Conservation (phyloP, 53 echinoderm and acorn worm genomes). For the Arbacia lixula region DNA sequence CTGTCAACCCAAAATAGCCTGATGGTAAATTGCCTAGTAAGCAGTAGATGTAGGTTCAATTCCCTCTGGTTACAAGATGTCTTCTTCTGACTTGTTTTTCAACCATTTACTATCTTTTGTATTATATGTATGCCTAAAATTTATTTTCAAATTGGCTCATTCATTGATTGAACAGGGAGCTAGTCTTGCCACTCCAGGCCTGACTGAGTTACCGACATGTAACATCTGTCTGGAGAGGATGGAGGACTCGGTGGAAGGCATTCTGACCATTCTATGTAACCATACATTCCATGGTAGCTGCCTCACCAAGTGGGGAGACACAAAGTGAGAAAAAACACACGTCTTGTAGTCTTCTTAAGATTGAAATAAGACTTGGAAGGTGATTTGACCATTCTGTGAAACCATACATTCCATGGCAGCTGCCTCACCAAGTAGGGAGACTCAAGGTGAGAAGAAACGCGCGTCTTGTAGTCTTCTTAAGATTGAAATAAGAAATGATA, state of each 20-base stretch:
- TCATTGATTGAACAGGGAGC: too few species aligned
- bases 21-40: too few species aligned
- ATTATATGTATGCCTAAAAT: too few species aligned
- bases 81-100: too few species aligned
- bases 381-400: slow-evolving; percentile 92
- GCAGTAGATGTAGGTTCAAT: too few species aligned
- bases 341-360: background rate
- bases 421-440: slow-evolving; percentile 98
- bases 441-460: slow-evolving; percentile 83
- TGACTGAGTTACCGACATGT: slow-evolving; percentile 95
- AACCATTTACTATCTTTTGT: too few species aligned
- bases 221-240: slow-evolving; percentile 97
- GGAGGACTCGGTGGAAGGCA: slow-evolving; percentile 98
- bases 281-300: slow-evolving; percentile 99
- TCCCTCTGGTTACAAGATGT: too few species aligned
- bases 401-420: slow-evolving; percentile 98
- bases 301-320: slow-evolving; percentile 96
- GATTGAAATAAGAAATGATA: too few species aligned
- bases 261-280: slow-evolving; percentile 95
- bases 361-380: slow-evolving; percentile 82
- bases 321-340: slow-evolving; percentile 62
- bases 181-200: slow-evolving; percentile 77
- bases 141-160: too few species aligned
- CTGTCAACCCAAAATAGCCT: too few species aligned
- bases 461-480: too few species aligned